These are phyloP conservation scores for Heliornis fulica DNA, from an alignment of 2,113 vertebrate genomes.

Conservation along the genomic window DNA sequence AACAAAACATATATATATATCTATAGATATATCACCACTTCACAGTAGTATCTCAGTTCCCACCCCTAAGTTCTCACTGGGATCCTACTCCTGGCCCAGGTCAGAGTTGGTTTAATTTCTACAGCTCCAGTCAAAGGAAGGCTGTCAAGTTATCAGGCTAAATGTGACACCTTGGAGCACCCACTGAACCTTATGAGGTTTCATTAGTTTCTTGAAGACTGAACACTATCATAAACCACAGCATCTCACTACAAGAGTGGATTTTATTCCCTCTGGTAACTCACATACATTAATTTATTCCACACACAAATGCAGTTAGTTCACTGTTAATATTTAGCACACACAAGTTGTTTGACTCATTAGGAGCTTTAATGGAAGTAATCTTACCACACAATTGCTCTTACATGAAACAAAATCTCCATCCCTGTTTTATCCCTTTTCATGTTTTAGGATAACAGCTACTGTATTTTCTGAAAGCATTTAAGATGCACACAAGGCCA, in stretches of 20 bases:
- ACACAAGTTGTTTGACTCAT: not conserved
- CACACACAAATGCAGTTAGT: not conserved
- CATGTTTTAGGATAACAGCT: not conserved
- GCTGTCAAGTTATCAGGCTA: not conserved
- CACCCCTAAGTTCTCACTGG: not conserved
- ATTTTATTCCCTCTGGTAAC: constrained; percentile 26
- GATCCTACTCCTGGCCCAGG: constrained; percentile 35
- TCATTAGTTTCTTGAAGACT: not conserved
- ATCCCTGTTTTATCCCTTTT: not conserved
- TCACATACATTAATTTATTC: constrained; percentile 7
- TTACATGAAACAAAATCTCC: not conserved
- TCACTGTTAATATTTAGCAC: not conserved
- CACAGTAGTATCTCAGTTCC: not conserved
- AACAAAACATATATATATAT: too few species aligned
- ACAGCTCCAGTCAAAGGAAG: not conserved
- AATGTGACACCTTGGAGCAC: not conserved
- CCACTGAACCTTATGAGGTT: not conserved
- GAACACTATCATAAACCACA: not conserved
- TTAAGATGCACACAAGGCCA: not conserved
- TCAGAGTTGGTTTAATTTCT: constrained; percentile 4
- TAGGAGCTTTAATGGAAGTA: not conserved
- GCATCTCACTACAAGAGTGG: not conserved
- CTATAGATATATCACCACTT: too few species aligned
- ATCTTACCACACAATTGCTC: not conserved
- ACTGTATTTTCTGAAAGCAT: not conserved